Evolutionary conservation across 1,140 invertebrate species (phyloP).

Genomic region (Anastrepha obliqua): DNA sequence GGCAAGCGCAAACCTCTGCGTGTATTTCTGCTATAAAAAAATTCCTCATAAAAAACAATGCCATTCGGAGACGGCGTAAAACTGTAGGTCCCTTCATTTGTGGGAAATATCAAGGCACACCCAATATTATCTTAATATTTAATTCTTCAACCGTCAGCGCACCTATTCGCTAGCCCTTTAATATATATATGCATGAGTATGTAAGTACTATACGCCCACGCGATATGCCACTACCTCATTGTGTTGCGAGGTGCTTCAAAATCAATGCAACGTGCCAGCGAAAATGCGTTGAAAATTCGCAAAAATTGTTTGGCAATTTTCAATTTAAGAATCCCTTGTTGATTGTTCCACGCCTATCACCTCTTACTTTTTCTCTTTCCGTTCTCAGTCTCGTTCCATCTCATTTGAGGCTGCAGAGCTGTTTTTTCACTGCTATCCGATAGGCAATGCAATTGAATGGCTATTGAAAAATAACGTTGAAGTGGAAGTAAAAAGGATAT

Average conservation of each 20-base stretch:
- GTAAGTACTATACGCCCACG: background rate
- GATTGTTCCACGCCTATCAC: background rate
- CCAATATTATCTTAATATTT: too few relatives aligned
- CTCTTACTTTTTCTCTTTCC: background rate
- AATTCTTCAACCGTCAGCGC: too few relatives aligned
- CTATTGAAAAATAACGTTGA: slow-evolving; percentile 1
- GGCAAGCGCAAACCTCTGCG: too few relatives aligned
- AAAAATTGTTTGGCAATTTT: slow-evolving; percentile 6
- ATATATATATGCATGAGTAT: background rate
- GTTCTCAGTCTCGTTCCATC: background rate
- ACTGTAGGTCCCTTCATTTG: too few relatives aligned
- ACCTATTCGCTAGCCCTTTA: background rate
- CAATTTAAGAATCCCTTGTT: slow-evolving; percentile 2
- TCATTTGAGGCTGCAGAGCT: background rate
- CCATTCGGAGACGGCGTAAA: too few relatives aligned
- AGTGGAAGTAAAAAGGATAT: background rate
- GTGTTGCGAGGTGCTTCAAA: background rate
- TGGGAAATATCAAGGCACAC: too few relatives aligned
- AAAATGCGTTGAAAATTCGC: slow-evolving; percentile 22
- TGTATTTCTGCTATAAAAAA: too few relatives aligned
- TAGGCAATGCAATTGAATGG: slow-evolving; percentile 21
- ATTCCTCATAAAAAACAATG: too few relatives aligned
- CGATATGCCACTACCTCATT: too few relatives aligned
- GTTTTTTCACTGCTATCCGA: background rate
- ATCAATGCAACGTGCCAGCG: slow-evolving; percentile 6